A percentile compares a stretch with the other conserved stretches of the same genome.
Evolutionary conservation across 2,113 vertebrate genomes (phyloP).

Genomic region (Pao palembangensis): DNA sequence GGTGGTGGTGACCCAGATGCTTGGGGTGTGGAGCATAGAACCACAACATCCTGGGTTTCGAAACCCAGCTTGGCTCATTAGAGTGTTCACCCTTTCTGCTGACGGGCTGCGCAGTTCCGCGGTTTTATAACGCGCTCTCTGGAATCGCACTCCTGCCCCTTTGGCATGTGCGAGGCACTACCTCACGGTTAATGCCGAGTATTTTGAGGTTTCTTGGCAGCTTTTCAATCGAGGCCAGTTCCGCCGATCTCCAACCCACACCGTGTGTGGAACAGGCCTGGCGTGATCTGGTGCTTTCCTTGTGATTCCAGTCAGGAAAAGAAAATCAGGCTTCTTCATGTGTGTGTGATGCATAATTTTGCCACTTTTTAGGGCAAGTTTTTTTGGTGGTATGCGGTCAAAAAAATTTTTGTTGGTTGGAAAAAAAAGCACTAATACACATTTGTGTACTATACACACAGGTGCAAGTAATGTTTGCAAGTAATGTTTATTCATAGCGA

Average conservation of each 20-base stretch:
- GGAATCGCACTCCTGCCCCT: background rate
- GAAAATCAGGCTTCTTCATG: background rate
- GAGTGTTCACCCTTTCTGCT: conserved; percentile 1
- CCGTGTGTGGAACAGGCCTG: conserved; percentile 22
- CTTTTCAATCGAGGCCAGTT: conserved; percentile 14
- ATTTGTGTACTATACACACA: conserved; percentile 1
- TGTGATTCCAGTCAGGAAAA: conserved; percentile 19
- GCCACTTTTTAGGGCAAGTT: too few species aligned
- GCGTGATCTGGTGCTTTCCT: conserved; percentile 39
- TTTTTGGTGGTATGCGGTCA: too few species aligned
- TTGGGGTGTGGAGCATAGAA: background rate
- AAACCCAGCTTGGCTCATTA: background rate
- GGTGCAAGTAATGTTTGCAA: background rate
- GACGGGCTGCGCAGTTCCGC: background rate
- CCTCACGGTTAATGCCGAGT: background rate
- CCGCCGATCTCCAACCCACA: conserved; percentile 27
- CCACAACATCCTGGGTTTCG: conserved; percentile 1
- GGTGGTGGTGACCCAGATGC: background rate
- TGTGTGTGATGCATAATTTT: too few species aligned
- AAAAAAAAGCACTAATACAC: too few species aligned
- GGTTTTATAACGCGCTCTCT: background rate
- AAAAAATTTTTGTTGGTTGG: too few species aligned
- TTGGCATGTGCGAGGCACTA: background rate
- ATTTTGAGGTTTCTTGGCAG: conserved; percentile 24
- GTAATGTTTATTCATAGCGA: too few species aligned